phyloP scores from a whole-genome alignment of 2,888 invertebrate species.

The Dynastes maya region DNA sequence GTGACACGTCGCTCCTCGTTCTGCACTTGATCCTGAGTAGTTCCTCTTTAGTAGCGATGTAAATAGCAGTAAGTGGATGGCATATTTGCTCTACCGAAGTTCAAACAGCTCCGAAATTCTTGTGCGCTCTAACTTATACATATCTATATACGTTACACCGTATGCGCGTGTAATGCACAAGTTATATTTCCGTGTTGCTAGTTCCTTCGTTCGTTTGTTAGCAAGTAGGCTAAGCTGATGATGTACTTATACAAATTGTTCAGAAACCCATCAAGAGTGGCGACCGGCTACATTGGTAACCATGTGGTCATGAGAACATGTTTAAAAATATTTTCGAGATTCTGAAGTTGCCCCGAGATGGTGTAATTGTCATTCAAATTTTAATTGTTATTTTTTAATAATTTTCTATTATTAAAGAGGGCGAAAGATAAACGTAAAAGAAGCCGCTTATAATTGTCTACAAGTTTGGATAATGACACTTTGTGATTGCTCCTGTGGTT shows the following conservation, averaged over 20 bases:
- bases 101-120: slow-evolving; percentile 44
- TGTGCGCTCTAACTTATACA: slow-evolving; percentile 33
- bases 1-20: slow-evolving; percentile 29
- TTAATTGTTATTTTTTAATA: too few relatives aligned
- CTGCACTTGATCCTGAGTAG: slow-evolving; percentile 44
- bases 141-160: slow-evolving; percentile 11
- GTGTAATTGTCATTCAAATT: too few relatives aligned
- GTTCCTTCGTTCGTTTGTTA: not conserved
- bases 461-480: too few relatives aligned
- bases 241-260: not conserved
- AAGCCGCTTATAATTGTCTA: too few relatives aligned
- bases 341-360: too few relatives aligned
- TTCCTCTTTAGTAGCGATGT: slow-evolving; percentile 28
- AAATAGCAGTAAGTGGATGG: slow-evolving; percentile 43
- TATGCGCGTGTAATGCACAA: slow-evolving; percentile 23
- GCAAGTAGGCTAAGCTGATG: not conserved
- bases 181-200: slow-evolving; percentile 12
- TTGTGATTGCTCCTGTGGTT: too few relatives aligned
- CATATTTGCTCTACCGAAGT: slow-evolving; percentile 40
- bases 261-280: not conserved
- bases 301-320: too few relatives aligned
- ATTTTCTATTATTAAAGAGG: too few relatives aligned
- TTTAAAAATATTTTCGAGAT: too few relatives aligned
- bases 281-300: too few relatives aligned
- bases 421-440: too few relatives aligned